phyloP scores from a whole-genome alignment of 2,113 vertebrate species.

The Prinia subflava region DNA sequence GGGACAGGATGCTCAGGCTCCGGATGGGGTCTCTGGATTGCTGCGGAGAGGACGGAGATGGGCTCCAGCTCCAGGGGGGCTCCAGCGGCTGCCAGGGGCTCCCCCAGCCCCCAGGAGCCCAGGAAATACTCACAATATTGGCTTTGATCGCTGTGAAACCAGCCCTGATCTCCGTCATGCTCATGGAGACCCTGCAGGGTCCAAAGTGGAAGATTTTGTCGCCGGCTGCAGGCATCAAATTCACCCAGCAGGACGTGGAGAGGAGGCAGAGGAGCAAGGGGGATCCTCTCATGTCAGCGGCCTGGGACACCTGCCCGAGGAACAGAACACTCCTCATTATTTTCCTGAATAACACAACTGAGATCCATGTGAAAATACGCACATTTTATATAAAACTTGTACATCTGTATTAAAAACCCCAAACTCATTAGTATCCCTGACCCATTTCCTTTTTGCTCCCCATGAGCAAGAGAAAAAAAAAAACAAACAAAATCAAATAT shows the following conservation, averaged over 20 bases:
- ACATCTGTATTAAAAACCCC: rapidly evolving
- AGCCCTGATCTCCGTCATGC: constrained; percentile 35
- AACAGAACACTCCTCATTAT: background rate
- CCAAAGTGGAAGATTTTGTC: constrained; percentile 39
- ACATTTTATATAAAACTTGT: background rate
- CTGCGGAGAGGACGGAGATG: background rate
- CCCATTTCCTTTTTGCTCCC: background rate
- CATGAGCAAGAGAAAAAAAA: background rate
- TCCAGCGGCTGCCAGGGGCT: background rate
- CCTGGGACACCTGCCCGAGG: background rate
- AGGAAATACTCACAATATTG: constrained; percentile 58
- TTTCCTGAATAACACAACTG: background rate
- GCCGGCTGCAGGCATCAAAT: background rate
- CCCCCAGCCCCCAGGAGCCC: background rate
- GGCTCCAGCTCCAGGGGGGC: background rate
- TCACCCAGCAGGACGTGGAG: background rate
- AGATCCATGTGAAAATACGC: background rate
- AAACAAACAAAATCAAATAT: background rate
- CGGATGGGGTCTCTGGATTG: constrained; percentile 69
- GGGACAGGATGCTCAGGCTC: constrained; percentile 69
- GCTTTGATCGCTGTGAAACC: constrained; percentile 66
- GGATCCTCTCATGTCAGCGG: constrained; percentile 51
- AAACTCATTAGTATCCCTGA: background rate
- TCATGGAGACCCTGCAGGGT: constrained; percentile 52
- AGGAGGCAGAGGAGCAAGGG: constrained; percentile 26